These are phyloP conservation scores for Fistularia commersonii DNA, from an alignment of 2,797 vertebrate species.

Conservation along the genomic window DNA sequence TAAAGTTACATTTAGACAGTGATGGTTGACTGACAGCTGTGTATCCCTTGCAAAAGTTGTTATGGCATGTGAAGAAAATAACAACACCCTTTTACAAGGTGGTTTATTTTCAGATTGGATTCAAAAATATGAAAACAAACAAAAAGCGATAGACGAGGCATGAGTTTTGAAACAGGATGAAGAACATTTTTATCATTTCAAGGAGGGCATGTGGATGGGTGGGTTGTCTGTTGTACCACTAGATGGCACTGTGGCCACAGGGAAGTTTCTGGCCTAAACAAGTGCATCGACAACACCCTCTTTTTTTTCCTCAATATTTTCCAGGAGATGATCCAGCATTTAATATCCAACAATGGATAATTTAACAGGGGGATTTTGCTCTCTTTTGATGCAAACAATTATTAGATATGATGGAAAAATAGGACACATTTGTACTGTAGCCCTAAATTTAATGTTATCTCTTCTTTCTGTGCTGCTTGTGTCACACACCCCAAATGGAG, in stretches of 20 bases:
- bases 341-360: conserved; percentile 56
- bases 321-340: conserved; percentile 67
- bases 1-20: conserved; percentile 35
- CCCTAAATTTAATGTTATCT: conserved; percentile 30
- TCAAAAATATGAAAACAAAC: conserved; percentile 11
- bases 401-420: conserved; percentile 53
- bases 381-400: conserved; percentile 54
- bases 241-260: conserved; percentile 71
- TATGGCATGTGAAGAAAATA: conserved; percentile 13
- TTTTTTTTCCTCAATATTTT: conserved; percentile 42
- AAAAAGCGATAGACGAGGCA: not conserved
- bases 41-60: conserved; percentile 38
- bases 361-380: conserved; percentile 47
- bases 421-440: conserved; percentile 21
- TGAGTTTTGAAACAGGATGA: conserved; percentile 8
- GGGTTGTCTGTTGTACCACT: conserved; percentile 41
- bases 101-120: conserved; percentile 22
- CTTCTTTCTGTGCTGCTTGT: conserved; percentile 1
- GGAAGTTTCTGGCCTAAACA: conserved; percentile 15
- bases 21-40: conserved; percentile 51
- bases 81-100: conserved; percentile 8
- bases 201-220: not conserved
- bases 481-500: not conserved
- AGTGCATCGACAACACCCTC: conserved; percentile 3
- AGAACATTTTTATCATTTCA: too few species aligned